Evolutionary conservation across 2,113 vertebrate species (phyloP), one percentile per base, ranked within the genome.

Genomic region (Microcebus ravelobensis): DNA sequence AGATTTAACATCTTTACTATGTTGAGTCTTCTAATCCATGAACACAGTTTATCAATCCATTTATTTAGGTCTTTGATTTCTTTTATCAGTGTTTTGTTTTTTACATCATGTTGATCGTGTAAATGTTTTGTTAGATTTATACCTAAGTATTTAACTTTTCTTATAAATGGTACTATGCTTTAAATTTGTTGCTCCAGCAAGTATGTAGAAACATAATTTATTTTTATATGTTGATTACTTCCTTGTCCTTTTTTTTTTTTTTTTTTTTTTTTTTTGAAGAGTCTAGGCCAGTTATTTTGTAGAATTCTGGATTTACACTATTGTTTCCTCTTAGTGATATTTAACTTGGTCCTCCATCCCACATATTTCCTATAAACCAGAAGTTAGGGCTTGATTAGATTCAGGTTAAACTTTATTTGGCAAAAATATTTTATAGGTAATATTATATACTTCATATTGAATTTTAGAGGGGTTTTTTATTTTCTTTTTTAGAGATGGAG

Each of bases 11-110:
- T 45, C 88, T 96, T 68, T 77, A 63, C 17, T 91, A 10, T 74
- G 12, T 88, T 92, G 23, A 59, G 1, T 87, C 65, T 90, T 91
- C 36, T 68, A 48, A 85, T 13, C 70, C 31, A 31, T 91, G 59
- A 52, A 50, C n/a, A 48, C 2, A n/a, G 4, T 74, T 9, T 82
- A 29, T 39, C 6, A 13, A 61, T 88, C 29, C 21, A 15, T 52
- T 79, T 85, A 36, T 71, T 92, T 87, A 57, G 55, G 45, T 90
- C 73, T 87, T 92, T 94, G 8, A 68, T 76, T 90, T 52, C 12
- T 74, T 87, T 90, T n/a, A 76, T 76, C 29, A 88, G 11, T 63
- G 25, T 67, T 92, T 91, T 68, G 3, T 73, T 52, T 81, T 74
- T 80, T 95, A 80, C 50, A 71, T 67, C n/a, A 65, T 65, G 67